Percentiles rank a stretch among this genome's conserved stretches.
Conservation (phyloP, 1,140 invertebrate genomes). For the Eriocheir sinensis region DNA sequence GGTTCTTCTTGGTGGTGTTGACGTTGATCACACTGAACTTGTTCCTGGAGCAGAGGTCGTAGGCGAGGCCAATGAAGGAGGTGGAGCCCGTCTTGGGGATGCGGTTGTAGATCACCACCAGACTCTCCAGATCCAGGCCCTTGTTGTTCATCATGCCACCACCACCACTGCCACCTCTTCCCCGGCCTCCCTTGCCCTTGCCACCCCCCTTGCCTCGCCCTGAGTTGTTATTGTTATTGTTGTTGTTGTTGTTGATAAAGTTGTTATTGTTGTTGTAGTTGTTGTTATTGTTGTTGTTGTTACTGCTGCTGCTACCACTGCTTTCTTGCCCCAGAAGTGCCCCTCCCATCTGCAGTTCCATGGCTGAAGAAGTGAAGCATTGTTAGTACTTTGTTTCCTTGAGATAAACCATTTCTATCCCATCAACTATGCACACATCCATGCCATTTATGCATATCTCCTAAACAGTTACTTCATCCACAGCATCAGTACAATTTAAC, state of each 20-base stretch:
- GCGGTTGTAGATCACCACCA: slow-evolving; percentile 96
- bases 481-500: no score
- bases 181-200: background rate
- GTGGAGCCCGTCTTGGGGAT: slow-evolving; percentile 99
- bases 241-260: background rate
- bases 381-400: background rate
- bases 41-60: slow-evolving; percentile 96
- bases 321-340: background rate
- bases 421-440: no score
- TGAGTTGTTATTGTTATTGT: background rate
- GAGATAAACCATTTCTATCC: background rate
- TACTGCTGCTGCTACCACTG: background rate
- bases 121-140: slow-evolving; percentile 80
- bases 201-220: background rate
- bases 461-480: no score
- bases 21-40: slow-evolving; percentile 97
- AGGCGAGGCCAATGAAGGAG: slow-evolving; percentile 97
- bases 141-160: background rate
- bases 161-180: background rate
- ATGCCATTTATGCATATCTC: no score
- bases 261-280: background rate
- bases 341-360: slow-evolving; percentile 23
- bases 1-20: slow-evolving; percentile 97
- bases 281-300: background rate
- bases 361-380: no score